phyloP scores from a whole-genome alignment of 2,888 invertebrate species.

The Melinaea marsaeus region DNA sequence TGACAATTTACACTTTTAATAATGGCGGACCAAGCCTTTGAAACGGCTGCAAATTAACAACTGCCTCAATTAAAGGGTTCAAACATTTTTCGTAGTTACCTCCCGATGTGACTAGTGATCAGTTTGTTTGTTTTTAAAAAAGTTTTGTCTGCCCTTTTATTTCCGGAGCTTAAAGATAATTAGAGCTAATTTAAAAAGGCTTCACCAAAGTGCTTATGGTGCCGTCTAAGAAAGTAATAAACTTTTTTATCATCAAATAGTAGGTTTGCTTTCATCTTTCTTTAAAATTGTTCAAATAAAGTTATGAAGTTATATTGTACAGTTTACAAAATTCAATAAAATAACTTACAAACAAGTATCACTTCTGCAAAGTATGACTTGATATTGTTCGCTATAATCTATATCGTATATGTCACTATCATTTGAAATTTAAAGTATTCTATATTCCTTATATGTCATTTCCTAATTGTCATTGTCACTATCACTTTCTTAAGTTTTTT shows the following conservation, averaged over 20 bases:
- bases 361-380: no score
- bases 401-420: no score
- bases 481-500: no score
- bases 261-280: slow-evolving; percentile 15
- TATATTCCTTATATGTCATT: no score
- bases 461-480: no score
- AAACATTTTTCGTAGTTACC: slow-evolving; percentile 58
- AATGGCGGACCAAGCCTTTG: slow-evolving; percentile 70
- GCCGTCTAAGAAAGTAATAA: slow-evolving; percentile 27
- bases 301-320: background rate
- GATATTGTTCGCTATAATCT: no score
- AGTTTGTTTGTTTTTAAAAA: background rate
- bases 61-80: slow-evolving; percentile 71
- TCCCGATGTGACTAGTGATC: slow-evolving; percentile 43
- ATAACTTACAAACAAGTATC: no score
- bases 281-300: slow-evolving; percentile 19
- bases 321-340: no score
- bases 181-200: slow-evolving; percentile 48
- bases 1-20: slow-evolving; percentile 77
- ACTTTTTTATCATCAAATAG: slow-evolving; percentile 22
- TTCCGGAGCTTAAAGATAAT: slow-evolving; percentile 50
- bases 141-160: slow-evolving; percentile 48
- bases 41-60: slow-evolving; percentile 73
- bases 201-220: slow-evolving; percentile 29
- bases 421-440: no score